Base-by-base conservation (phyloP, 2,888 invertebrate species). In the Tupiocoris notatus region DNA sequence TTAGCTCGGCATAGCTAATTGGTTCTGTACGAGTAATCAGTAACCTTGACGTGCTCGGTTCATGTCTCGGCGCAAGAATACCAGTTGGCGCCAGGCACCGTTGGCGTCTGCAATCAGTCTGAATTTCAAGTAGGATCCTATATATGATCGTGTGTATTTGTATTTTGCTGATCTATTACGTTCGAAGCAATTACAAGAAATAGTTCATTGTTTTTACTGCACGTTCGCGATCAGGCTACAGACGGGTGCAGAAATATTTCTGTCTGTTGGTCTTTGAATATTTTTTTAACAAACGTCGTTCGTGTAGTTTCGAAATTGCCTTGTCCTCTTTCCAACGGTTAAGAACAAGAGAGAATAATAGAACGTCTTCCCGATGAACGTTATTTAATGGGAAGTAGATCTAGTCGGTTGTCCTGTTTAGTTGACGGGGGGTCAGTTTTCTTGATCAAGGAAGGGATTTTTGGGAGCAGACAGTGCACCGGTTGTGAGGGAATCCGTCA, bases 391-490 rank as follows among this genome's bases (percentile, higher is more conserved):
- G 62, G 25, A 62, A 73, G 62, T 73, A 62, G 73, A n/a, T n/a
- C n/a, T n/a, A n/a, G n/a, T n/a, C n/a, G n/a, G n/a, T n/a, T n/a
- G n/a, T n/a, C n/a, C n/a, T n/a, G n/a, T n/a, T n/a, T n/a, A n/a
- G n/a, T n/a, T n/a, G n/a, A n/a, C n/a, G n/a, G n/a, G n/a, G n/a
- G n/a, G n/a, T n/a, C n/a, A n/a, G n/a, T n/a, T n/a, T n/a, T n/a
- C n/a, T n/a, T n/a, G 59, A 23, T 58, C 54, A 22, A 59, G 54
- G n/a, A 70, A 54, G 59, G 58, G 73, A 73, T 63, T 73, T 65
- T 73, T n/a, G 73, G 73, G 73, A 62, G 73, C 73, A 73, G 73
- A 73, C 73, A 21, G 73, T 9, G 17, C 39, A 39, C 67, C 67
- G 20, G 67, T 56, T 39, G 56, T 54, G 22, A 67, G 59, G 62